Evolutionary conservation across 2,113 vertebrate species (phyloP).

Genomic region (Chloropsis hardwickii): DNA sequence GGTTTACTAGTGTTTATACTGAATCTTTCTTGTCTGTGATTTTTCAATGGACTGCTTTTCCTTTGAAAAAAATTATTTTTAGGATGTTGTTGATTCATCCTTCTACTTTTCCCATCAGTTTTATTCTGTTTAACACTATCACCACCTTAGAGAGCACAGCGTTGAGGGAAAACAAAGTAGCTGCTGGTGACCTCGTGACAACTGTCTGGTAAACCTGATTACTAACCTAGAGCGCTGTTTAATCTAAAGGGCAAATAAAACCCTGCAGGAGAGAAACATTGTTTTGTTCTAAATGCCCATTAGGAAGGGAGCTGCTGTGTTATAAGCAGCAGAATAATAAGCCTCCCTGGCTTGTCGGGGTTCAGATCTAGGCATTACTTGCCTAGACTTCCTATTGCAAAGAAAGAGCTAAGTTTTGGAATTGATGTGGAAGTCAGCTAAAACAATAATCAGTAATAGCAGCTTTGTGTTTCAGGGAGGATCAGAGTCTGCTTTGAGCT

Average conservation of each 20-base stretch:
- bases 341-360: constrained; percentile 1
- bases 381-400: not conserved
- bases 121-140: not conserved
- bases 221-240: not conserved
- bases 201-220: constrained; percentile 27
- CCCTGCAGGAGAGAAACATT: constrained; percentile 4
- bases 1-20: not conserved
- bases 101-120: not conserved
- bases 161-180: constrained; percentile 25
- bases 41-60: constrained; percentile 4
- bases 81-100: not conserved
- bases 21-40: not conserved
- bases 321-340: constrained; percentile 2
- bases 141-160: not conserved
- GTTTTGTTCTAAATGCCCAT: constrained; percentile 12
- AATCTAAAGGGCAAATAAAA: constrained; percentile 44
- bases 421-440: not conserved
- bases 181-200: not conserved
- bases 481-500: not conserved
- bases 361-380: not conserved
- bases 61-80: constrained; percentile 31
- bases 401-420: not conserved
- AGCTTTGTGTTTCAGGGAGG: not conserved
- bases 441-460: not conserved
- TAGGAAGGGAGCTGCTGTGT: not conserved